phyloP scores from a whole-genome alignment of 2,888 invertebrate genomes.

The Cheilosia scutellata region DNA sequence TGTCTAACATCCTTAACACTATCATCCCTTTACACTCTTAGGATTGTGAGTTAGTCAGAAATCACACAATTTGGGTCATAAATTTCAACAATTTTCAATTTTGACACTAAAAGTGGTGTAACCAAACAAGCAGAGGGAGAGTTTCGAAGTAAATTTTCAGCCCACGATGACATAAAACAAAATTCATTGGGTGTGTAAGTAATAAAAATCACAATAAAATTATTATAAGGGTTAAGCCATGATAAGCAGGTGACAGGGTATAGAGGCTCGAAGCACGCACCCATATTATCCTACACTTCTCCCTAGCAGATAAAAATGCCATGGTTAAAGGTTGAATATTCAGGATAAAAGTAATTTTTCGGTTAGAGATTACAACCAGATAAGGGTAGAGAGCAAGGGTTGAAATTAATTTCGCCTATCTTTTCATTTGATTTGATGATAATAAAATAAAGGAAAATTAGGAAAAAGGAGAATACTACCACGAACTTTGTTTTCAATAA shows the following conservation, averaged over 20 bases:
- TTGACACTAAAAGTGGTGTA: conserved; percentile 1
- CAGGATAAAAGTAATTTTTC: conserved; percentile 19
- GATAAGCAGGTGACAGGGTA: conserved; percentile 26
- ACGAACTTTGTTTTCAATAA: too few species aligned
- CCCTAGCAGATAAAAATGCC: conserved; percentile 7
- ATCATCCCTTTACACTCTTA: background rate
- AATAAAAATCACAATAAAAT: conserved; percentile 29
- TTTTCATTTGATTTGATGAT: conserved; percentile 7
- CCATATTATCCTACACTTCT: background rate
- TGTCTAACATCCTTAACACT: background rate
- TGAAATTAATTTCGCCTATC: conserved; percentile 36
- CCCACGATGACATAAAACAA: background rate
- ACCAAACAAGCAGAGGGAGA: background rate
- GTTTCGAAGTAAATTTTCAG: background rate
- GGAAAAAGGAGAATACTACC: too few species aligned
- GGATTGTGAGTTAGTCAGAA: too few species aligned
- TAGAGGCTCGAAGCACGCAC: background rate
- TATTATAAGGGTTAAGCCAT: conserved; percentile 1
- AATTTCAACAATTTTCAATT: conserved; percentile 20
- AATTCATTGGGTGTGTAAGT: background rate
- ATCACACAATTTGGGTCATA: background rate
- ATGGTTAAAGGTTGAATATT: background rate
- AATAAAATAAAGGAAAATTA: background rate
- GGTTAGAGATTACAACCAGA: conserved; percentile 10
- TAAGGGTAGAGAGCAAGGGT: background rate